phyloP scores from a whole-genome alignment of 1,140 invertebrate species.

The Zaprionus kolodkinae region DNA sequence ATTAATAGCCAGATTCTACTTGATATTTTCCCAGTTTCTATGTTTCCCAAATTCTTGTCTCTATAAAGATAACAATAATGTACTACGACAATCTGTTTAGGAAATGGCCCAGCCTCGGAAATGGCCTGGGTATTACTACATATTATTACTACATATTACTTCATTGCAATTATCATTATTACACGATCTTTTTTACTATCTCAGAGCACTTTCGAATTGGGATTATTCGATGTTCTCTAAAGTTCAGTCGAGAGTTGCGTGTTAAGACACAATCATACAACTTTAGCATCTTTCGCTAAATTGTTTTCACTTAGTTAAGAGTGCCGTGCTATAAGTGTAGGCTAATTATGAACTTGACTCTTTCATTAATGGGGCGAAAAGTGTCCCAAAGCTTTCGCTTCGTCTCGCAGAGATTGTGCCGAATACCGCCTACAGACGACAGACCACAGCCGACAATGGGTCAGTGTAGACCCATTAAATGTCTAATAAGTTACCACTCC shows the following conservation, averaged over 20 bases:
- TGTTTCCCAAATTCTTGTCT: background rate
- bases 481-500: conserved; percentile 53
- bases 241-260: conserved; percentile 38
- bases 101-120: conserved; percentile 3
- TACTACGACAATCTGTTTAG: background rate
- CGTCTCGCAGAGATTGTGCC: background rate
- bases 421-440: background rate
- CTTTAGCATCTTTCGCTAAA: conserved; percentile 49
- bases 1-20: too few relatives aligned
- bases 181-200: conserved; percentile 1
- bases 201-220: conserved; percentile 7
- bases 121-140: background rate
- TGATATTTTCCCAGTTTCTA: background rate
- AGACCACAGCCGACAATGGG: conserved; percentile 12
- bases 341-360: conserved; percentile 55
- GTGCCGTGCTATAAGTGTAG: conserved; percentile 17
- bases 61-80: background rate
- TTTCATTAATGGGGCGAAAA: conserved; percentile 18
- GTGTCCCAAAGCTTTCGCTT: conserved; percentile 20
- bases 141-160: conserved; percentile 10
- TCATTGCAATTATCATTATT: conserved; percentile 3
- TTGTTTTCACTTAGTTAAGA: conserved; percentile 66
- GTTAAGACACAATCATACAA: conserved; percentile 41
- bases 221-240: conserved; percentile 10
- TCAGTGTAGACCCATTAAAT: conserved; percentile 47